phyloP scores from a whole-genome alignment of 2,797 vertebrate genomes.

The Cygnus olor region DNA sequence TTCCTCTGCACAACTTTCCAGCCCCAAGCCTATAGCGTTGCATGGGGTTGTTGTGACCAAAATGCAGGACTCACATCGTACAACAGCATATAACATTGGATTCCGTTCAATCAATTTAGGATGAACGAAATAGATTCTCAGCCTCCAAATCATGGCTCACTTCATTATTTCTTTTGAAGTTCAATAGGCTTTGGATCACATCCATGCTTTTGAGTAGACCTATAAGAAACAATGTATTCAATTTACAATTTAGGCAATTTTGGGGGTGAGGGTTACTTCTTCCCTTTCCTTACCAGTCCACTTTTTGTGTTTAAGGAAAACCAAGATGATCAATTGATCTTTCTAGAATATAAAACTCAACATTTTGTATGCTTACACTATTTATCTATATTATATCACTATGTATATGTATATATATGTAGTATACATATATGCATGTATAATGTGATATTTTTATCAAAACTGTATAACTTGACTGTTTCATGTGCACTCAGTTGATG shows the following conservation, averaged over 20 bases:
- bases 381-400: background rate
- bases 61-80: background rate
- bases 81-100: background rate
- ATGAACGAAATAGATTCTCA: background rate
- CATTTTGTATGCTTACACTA: background rate
- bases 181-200: background rate
- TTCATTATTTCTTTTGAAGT: background rate
- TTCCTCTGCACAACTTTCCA: no score
- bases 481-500: background rate
- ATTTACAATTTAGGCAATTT: fast-evolving
- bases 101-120: background rate
- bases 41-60: no score
- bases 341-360: background rate
- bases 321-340: background rate
- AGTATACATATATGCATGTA: background rate
- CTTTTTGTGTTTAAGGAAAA: background rate
- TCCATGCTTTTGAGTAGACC: background rate
- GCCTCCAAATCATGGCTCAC: background rate
- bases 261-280: background rate
- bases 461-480: background rate
- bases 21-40: no score
- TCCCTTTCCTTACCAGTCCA: background rate
- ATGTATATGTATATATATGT: no score
- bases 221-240: background rate
- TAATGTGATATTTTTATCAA: background rate